These are phyloP conservation scores for Spinus olivaceus DNA, from an alignment of 2,797 vertebrate genomes.

Conservation along the genomic window DNA sequence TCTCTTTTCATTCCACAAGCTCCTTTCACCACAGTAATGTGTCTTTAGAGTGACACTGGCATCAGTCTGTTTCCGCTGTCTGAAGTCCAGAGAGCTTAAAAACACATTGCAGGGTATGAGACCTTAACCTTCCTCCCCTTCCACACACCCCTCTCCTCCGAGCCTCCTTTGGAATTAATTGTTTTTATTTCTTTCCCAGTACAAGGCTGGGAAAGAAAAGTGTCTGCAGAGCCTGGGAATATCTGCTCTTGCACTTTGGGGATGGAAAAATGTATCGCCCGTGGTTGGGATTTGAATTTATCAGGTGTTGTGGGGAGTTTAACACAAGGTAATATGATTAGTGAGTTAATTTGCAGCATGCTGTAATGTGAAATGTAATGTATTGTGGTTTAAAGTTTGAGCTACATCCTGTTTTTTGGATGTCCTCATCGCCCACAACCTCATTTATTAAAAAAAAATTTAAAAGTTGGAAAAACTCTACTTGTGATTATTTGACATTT, in stretches of 20 bases:
- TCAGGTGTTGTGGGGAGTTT: neutral
- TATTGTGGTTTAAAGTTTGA: neutral
- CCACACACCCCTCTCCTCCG: constrained; percentile 15
- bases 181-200: constrained; percentile 44
- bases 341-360: neutral
- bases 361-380: neutral
- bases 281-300: constrained; percentile 21
- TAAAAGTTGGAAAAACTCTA: neutral
- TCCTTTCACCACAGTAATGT: constrained; percentile 72
- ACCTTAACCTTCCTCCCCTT: constrained; percentile 62
- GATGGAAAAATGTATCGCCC: neutral
- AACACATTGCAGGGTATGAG: constrained; percentile 70
- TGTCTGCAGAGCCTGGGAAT: neutral
- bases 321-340: constrained; percentile 16
- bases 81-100: constrained; percentile 73
- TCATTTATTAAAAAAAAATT: neutral
- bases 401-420: neutral
- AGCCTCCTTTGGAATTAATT: constrained; percentile 45
- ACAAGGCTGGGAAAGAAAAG: constrained; percentile 22
- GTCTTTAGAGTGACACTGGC: constrained; percentile 74
- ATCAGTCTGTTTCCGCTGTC: constrained; percentile 74
- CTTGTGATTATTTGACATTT: neutral
- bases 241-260: constrained; percentile 16
- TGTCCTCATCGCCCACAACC: neutral
- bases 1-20: constrained; percentile 72